Conservation (phyloP, 2,888 invertebrate genomes). For the Andrena bucephala region DNA sequence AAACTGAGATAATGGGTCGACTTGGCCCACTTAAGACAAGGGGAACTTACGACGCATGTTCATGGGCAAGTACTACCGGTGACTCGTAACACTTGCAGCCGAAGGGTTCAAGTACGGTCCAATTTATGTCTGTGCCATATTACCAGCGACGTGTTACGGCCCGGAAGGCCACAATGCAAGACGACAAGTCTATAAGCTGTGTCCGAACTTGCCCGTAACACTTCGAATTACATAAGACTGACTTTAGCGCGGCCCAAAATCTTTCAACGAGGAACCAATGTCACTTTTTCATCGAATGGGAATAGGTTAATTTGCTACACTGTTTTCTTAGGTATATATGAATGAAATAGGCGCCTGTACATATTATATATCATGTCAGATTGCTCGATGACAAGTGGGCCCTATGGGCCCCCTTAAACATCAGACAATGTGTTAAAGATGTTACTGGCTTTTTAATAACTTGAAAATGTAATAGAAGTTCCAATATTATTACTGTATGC, state of each 20-base stretch:
- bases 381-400: too few relatives aligned
- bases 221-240: slow-evolving; percentile 56
- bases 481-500: too few relatives aligned
- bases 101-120: slow-evolving; percentile 69
- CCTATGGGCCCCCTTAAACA: too few relatives aligned
- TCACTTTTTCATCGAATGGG: not conserved
- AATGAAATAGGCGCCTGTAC: too few relatives aligned
- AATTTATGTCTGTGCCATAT: slow-evolving; percentile 71
- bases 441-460: too few relatives aligned
- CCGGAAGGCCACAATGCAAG: slow-evolving; percentile 52
- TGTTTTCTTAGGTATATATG: too few relatives aligned
- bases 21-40: slow-evolving; percentile 75
- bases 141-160: slow-evolving; percentile 62
- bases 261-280: slow-evolving; percentile 4
- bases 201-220: slow-evolving; percentile 31
- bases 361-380: too few relatives aligned
- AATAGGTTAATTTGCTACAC: too few relatives aligned
- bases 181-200: slow-evolving; percentile 62
- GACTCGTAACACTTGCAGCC: slow-evolving; percentile 72
- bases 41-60: slow-evolving; percentile 71
- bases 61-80: slow-evolving; percentile 56
- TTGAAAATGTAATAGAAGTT: too few relatives aligned
- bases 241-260: not conserved
- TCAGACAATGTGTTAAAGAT: too few relatives aligned
- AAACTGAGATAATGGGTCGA: slow-evolving; percentile 77